Evolutionary conservation across 2,888 invertebrate species (phyloP).

Genomic region (Philonicus albiceps): DNA sequence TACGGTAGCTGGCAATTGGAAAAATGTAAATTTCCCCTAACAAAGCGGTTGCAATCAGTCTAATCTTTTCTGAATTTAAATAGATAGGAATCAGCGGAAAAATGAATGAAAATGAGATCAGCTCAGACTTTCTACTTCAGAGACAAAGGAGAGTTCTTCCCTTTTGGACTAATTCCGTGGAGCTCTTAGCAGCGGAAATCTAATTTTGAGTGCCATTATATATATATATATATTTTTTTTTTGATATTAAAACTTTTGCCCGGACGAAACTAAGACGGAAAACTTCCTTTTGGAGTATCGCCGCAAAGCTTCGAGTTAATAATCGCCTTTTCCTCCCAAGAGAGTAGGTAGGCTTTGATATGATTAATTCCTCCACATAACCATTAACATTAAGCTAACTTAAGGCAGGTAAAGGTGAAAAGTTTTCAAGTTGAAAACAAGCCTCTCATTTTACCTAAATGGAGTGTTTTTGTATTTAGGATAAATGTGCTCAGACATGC

Average conservation of each 20-base stretch:
- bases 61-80: conserved; percentile 21
- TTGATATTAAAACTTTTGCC: not conserved
- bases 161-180: not conserved
- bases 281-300: not conserved
- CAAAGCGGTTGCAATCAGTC: conserved; percentile 15
- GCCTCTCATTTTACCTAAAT: not conserved
- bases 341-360: not conserved
- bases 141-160: not conserved
- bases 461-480: not conserved
- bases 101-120: conserved; percentile 32
- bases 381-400: not conserved
- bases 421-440: not conserved
- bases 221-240: not conserved
- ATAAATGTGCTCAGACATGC: not conserved
- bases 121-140: not conserved
- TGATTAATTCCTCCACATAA: not conserved
- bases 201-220: not conserved
- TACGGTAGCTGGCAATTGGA: not conserved
- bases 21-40: conserved; percentile 24
- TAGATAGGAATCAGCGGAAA: conserved; percentile 21
- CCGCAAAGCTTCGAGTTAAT: not conserved
- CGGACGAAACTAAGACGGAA: not conserved
- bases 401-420: not conserved
- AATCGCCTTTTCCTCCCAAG: not conserved
- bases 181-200: not conserved